Percentiles rank a stretch among this genome's conserved stretches.
Evolutionary conservation across 2,113 vertebrate genomes (phyloP).

Genomic region (Crotalus horridus): DNA sequence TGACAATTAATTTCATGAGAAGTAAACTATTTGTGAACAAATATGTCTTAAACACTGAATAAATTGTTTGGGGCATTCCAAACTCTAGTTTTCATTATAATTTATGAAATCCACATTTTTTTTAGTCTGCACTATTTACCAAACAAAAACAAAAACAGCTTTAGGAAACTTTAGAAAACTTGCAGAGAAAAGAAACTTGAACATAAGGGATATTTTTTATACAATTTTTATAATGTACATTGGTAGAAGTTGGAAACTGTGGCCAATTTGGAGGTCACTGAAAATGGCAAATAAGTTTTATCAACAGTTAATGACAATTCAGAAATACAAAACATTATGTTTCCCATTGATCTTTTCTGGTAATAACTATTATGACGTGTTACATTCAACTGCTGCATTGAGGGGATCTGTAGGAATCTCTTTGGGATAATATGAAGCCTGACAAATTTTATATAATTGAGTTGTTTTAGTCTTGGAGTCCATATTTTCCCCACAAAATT

Average conservation of each 20-base stretch:
- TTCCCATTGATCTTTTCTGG: not conserved
- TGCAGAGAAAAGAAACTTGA: not conserved
- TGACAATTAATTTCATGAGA: conserved; percentile 12
- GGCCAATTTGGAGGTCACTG: not conserved
- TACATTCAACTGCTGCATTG: not conserved
- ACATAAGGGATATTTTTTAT: not conserved
- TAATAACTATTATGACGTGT: not conserved
- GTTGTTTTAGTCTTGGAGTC: not conserved
- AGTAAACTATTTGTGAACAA: conserved; percentile 26
- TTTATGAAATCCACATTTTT: conserved; percentile 21
- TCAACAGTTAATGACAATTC: not conserved
- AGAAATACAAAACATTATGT: not conserved
- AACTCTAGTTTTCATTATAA: conserved; percentile 22
- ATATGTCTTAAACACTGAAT: not conserved
- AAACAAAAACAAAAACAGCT: conserved; percentile 17
- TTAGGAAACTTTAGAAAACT: not conserved
- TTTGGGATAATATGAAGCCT: not conserved
- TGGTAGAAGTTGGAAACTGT: not conserved
- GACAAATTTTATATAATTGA: not conserved
- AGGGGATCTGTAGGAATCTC: not conserved
- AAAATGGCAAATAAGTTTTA: not conserved
- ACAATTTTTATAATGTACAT: not conserved
- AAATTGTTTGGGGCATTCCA: conserved; percentile 19
- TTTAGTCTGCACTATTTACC: not conserved
- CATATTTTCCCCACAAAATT: not conserved